Percentiles rank a stretch among this genome's conserved stretches.
Conservation (phyloP, 2,113 vertebrate species). For the Pseudorectes ferrugineus region DNA sequence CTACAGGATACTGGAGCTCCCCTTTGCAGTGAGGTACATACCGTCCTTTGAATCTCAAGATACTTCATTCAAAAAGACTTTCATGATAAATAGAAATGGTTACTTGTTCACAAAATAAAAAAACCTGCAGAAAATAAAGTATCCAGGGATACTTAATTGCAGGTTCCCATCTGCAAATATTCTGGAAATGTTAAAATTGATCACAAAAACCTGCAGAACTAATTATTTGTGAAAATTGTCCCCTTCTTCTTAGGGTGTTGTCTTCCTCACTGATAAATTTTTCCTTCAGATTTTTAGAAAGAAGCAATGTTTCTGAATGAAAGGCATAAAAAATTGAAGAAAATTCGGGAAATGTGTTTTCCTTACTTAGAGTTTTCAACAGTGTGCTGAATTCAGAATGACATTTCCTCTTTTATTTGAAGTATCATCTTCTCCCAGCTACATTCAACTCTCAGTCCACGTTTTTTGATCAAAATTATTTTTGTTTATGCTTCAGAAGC, state of each 20-base stretch:
- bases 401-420: not conserved
- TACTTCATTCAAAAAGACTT: not conserved
- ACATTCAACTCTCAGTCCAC: not conserved
- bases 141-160: not conserved
- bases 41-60: not conserved
- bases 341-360: not conserved
- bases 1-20: fast-evolving
- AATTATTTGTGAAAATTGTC: not conserved
- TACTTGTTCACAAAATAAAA: not conserved
- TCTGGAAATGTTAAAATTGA: not conserved
- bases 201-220: not conserved
- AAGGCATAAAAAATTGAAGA: not conserved
- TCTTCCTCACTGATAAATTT: not conserved
- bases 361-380: not conserved
- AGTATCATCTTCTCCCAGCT: not conserved
- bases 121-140: not conserved
- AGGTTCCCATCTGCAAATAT: not conserved
- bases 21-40: not conserved
- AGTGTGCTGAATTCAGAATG: not conserved
- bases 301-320: not conserved
- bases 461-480: not conserved
- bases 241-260: not conserved
- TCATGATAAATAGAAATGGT: not conserved
- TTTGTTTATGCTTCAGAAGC: not conserved
- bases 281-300: not conserved